These are phyloP conservation scores for Hyposoter didymator DNA, from an alignment of 2,888 invertebrate species.

Conservation along the genomic window DNA sequence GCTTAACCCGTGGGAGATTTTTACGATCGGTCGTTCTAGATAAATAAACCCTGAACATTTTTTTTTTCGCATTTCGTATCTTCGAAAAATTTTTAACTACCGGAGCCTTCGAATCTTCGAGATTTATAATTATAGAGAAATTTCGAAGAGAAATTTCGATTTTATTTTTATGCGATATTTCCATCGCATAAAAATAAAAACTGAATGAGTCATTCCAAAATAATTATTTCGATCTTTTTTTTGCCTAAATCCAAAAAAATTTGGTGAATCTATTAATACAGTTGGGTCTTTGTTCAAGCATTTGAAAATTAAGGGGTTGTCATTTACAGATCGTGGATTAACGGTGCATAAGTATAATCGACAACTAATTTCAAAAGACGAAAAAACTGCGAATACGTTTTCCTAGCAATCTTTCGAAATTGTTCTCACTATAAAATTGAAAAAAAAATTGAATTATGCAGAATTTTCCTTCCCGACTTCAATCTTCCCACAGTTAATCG, in stretches of 20 bases:
- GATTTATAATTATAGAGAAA: not conserved
- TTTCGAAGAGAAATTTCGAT: too few species aligned
- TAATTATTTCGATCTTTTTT: not conserved
- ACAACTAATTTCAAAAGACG: too few species aligned
- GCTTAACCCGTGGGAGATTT: conserved; percentile 33
- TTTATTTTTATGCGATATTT: too few species aligned
- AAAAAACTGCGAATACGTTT: too few species aligned
- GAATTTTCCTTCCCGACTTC: too few species aligned
- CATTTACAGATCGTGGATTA: too few species aligned
- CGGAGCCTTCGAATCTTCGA: not conserved
- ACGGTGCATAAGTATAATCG: too few species aligned
- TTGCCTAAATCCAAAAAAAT: not conserved
- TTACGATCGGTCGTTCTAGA: conserved; percentile 22
- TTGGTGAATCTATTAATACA: conserved; percentile 1
- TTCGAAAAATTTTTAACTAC: not conserved
- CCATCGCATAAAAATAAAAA: too few species aligned
- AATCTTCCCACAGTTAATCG: too few species aligned
- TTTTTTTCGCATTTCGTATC: not conserved
- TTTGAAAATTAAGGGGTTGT: not conserved
- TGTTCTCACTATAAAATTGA: too few species aligned
- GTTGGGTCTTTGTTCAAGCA: conserved; percentile 11
- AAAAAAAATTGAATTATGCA: too few species aligned
- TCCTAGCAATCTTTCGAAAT: too few species aligned
- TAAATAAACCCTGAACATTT: not conserved
- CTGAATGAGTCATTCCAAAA: not conserved